Evolutionary conservation across 2,113 vertebrate genomes (phyloP).

Genomic region (Myocastor coypus): DNA sequence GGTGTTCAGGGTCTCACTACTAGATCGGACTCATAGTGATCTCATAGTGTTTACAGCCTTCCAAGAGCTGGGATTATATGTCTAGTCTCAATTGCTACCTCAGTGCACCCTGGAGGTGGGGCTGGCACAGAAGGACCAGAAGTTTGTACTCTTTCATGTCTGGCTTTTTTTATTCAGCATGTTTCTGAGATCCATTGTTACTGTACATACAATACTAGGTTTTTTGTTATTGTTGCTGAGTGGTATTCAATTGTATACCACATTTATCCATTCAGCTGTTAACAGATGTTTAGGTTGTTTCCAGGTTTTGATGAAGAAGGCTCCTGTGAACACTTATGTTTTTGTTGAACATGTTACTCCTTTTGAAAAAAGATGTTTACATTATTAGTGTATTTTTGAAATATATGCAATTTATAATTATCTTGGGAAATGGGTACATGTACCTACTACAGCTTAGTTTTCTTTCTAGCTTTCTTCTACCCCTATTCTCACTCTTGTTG

Average conservation of each 20-base stretch:
- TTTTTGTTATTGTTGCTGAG: not conserved
- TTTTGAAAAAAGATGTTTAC: not conserved
- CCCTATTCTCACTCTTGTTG: not conserved
- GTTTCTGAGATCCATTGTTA: constrained; percentile 13
- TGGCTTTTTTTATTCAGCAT: not conserved
- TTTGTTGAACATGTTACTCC: not conserved
- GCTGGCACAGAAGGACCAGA: not conserved
- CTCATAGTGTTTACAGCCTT: too few species aligned
- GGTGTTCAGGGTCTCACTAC: too few species aligned
- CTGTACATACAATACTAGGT: not conserved
- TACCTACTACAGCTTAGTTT: not conserved
- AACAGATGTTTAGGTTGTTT: not conserved
- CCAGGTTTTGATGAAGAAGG: not conserved
- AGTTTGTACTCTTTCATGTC: not conserved
- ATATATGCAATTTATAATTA: not conserved
- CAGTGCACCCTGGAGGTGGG: too few species aligned
- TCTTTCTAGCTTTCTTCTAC: not conserved
- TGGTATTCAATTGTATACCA: not conserved
- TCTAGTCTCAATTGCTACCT: too few species aligned
- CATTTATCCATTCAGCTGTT: not conserved
- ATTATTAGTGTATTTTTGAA: not conserved
- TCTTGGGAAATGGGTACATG: not conserved
- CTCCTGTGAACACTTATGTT: not conserved
- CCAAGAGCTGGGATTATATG: too few species aligned
- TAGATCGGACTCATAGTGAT: too few species aligned